A percentile compares a stretch with the other conserved stretches of the same genome.
Conservation (phyloP, 1,140 invertebrate genomes). For the Littorina saxatilis region DNA sequence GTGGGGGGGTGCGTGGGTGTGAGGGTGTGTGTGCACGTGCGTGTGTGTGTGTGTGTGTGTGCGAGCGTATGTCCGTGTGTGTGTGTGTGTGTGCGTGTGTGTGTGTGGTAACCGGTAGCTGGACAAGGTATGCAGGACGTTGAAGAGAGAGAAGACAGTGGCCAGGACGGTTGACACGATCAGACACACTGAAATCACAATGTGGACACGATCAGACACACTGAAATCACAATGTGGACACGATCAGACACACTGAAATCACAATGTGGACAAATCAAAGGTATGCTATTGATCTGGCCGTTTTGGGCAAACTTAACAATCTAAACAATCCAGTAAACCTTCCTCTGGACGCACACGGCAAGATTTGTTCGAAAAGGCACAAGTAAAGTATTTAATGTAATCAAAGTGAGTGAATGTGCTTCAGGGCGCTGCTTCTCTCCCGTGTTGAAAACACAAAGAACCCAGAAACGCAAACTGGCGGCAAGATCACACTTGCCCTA, state of each 20-base stretch:
- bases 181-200: not conserved
- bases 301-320: not conserved
- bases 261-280: not conserved
- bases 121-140: slow-evolving; percentile 31
- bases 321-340: not conserved
- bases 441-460: no score
- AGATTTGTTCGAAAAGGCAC: no score
- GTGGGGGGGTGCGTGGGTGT: not conserved
- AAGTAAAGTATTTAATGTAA: no score
- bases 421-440: no score
- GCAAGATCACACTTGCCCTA: no score
- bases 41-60: not conserved
- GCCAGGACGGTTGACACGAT: slow-evolving; percentile 22
- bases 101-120: slow-evolving; percentile 30
- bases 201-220: not conserved
- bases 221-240: slow-evolving; percentile 20
- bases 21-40: not conserved
- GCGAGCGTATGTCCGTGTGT: not conserved
- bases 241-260: not conserved
- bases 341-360: no score
- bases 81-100: not conserved
- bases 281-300: not conserved
- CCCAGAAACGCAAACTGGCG: no score
- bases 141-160: slow-evolving; percentile 10
- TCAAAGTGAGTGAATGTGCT: no score